phyloP scores from a whole-genome alignment of 1,140 invertebrate genomes.

The Steinernema khuongi region DNA sequence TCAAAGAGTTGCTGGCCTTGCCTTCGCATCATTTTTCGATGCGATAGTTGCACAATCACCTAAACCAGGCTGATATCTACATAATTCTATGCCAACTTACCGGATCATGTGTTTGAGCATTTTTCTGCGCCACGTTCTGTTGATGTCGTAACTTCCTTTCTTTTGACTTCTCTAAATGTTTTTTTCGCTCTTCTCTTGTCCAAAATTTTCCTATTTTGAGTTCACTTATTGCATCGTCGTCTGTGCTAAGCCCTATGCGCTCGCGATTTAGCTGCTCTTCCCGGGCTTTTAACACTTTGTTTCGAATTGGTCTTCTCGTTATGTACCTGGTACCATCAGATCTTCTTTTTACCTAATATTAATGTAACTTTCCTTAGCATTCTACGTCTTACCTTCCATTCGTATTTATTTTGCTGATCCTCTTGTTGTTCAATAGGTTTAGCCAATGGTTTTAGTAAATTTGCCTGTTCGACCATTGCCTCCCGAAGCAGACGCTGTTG shows the following conservation, averaged over 20 bases:
- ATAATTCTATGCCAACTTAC: background rate
- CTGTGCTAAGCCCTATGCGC: slow-evolving; percentile 71
- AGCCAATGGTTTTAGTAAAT: background rate
- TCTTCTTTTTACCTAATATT: slow-evolving; percentile 68
- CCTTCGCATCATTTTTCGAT: slow-evolving; percentile 62
- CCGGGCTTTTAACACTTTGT: slow-evolving; percentile 68
- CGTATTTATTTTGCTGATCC: slow-evolving; percentile 25
- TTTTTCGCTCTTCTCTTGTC: slow-evolving; percentile 73
- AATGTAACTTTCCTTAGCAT: too few relatives aligned
- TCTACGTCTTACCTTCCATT: slow-evolving; percentile 41
- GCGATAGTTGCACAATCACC: slow-evolving; percentile 61
- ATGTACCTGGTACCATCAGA: slow-evolving; percentile 75
- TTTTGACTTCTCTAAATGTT: slow-evolving; percentile 69
- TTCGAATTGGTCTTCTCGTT: slow-evolving; percentile 69
- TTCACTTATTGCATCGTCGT: slow-evolving; percentile 76
- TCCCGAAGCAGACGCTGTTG: slow-evolving; percentile 70
- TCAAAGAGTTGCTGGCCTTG: slow-evolving; percentile 62
- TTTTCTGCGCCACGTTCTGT: slow-evolving; percentile 48
- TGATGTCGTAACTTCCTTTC: slow-evolving; percentile 66
- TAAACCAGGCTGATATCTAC: slow-evolving; percentile 18
- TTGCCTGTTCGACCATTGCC: slow-evolving; percentile 59
- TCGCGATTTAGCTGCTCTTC: slow-evolving; percentile 70
- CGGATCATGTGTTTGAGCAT: slow-evolving; percentile 51
- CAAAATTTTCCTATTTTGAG: slow-evolving; percentile 75
- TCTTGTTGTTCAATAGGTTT: background rate